Conservation (phyloP, 2,888 invertebrate species). For the Hoplodrina ambigua region DNA sequence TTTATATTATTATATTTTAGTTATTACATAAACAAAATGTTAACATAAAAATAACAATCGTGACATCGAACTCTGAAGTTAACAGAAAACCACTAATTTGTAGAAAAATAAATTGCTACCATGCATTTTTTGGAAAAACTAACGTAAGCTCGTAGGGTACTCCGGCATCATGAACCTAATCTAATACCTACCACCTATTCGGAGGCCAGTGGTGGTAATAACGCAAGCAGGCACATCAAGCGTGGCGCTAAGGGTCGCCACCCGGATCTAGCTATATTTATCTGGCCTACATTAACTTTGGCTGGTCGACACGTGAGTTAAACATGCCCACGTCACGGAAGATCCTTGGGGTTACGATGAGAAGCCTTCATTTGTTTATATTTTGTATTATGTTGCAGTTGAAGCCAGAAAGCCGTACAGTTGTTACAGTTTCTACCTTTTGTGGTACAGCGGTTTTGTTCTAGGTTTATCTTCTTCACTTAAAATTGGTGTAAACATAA, state of each 20-base stretch:
- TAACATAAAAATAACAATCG: neutral
- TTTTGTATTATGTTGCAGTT: conserved; percentile 40
- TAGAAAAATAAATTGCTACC: neutral
- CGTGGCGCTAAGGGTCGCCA: conserved; percentile 6
- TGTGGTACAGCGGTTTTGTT: too few species aligned
- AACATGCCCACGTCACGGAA: conserved; percentile 21
- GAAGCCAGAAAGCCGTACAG: conserved; percentile 15
- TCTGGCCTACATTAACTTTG: conserved; percentile 28
- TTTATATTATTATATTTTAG: too few species aligned
- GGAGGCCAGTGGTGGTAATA: neutral
- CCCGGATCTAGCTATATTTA: conserved; percentile 41
- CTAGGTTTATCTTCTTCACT: too few species aligned
- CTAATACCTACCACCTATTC: neutral
- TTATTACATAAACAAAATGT: too few species aligned
- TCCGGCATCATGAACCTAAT: neutral
- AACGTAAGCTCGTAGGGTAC: neutral
- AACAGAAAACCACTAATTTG: conserved; percentile 6
- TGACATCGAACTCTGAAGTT: neutral
- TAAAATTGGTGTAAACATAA: too few species aligned
- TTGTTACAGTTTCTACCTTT: too few species aligned
- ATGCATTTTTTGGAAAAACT: neutral
- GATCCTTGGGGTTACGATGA: conserved; percentile 46
- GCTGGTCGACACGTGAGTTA: conserved; percentile 26
- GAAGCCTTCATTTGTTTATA: conserved; percentile 52
- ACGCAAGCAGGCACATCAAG: neutral